Evolutionary conservation across 1,140 invertebrate species (phyloP).

Genomic region (Ctenoplectra terminalis): DNA sequence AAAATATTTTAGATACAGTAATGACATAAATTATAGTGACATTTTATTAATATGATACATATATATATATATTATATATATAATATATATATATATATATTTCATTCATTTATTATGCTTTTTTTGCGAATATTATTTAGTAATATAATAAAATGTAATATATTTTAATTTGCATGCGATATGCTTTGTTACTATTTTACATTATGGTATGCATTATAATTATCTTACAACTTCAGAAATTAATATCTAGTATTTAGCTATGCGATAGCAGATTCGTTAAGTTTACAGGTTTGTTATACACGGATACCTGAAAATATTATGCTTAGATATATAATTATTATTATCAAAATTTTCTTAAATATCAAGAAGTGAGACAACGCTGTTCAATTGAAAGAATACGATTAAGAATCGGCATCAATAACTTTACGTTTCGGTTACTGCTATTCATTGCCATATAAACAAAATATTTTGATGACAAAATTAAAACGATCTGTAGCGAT

Average conservation of each 20-base stretch:
- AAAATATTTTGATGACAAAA: constrained; percentile 21
- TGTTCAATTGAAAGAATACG: constrained; percentile 32
- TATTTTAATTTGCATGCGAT: constrained; percentile 21
- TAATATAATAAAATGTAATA: constrained; percentile 31
- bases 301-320: constrained; percentile 33
- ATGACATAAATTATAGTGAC: constrained; percentile 36
- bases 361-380: constrained; percentile 29
- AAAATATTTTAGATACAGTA: constrained; percentile 53
- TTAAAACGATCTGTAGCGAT: constrained; percentile 9
- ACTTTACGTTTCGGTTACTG: constrained; percentile 32
- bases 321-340: constrained; percentile 19
- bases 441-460: constrained; percentile 40
- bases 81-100: constrained; percentile 18
- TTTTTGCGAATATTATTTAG: constrained; percentile 50
- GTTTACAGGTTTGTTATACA: constrained; percentile 21
- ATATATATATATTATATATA: constrained; percentile 10
- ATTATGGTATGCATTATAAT: constrained; percentile 8
- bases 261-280: neutral
- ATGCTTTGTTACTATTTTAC: constrained; percentile 13
- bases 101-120: constrained; percentile 7
- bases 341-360: constrained; percentile 14
- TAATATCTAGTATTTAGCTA: constrained; percentile 28
- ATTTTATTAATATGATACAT: constrained; percentile 43
- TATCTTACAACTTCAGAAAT: constrained; percentile 20
- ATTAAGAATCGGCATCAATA: constrained; percentile 66